Percentiles rank a stretch among this genome's conserved stretches.
phyloP scores from a whole-genome alignment of 2,113 vertebrate species.

The Gopherus flavomarginatus region DNA sequence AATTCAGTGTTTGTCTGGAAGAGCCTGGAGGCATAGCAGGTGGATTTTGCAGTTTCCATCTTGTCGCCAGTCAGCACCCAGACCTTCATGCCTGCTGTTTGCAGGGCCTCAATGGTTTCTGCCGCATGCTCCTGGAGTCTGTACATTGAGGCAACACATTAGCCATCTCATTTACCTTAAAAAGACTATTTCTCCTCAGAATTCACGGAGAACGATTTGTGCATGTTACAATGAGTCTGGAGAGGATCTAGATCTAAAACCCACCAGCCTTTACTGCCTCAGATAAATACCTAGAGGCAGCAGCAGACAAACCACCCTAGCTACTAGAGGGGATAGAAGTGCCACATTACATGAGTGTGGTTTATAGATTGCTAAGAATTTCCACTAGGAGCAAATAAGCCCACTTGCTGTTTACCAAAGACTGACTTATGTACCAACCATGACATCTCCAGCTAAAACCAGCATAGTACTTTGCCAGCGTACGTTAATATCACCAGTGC shows the following conservation, averaged over 20 bases:
- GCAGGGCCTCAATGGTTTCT: constrained; percentile 94
- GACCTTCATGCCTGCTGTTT: constrained; percentile 93
- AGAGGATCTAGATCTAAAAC: background rate
- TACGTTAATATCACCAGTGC: background rate
- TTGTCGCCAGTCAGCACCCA: constrained; percentile 99
- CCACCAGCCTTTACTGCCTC: background rate
- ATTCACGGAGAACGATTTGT: background rate
- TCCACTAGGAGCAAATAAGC: background rate
- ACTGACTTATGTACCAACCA: background rate
- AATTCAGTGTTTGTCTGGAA: constrained; percentile 94
- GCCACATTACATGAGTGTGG: too few species aligned
- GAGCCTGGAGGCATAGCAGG: constrained; percentile 94
- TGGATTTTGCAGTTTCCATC: constrained; percentile 97
- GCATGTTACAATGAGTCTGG: background rate
- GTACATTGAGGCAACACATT: background rate
- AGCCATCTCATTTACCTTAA: background rate
- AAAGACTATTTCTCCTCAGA: background rate
- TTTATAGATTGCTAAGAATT: too few species aligned
- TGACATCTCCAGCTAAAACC: background rate
- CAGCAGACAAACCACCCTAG: background rate
- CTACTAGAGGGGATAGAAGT: background rate
- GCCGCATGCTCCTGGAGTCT: constrained; percentile 96
- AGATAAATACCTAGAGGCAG: background rate
- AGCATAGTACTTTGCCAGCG: background rate
- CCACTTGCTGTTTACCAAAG: background rate